Percentiles rank a stretch among this genome's conserved stretches.
Conservation (phyloP, 2,113 vertebrate species). For the Podilymbus podiceps region DNA sequence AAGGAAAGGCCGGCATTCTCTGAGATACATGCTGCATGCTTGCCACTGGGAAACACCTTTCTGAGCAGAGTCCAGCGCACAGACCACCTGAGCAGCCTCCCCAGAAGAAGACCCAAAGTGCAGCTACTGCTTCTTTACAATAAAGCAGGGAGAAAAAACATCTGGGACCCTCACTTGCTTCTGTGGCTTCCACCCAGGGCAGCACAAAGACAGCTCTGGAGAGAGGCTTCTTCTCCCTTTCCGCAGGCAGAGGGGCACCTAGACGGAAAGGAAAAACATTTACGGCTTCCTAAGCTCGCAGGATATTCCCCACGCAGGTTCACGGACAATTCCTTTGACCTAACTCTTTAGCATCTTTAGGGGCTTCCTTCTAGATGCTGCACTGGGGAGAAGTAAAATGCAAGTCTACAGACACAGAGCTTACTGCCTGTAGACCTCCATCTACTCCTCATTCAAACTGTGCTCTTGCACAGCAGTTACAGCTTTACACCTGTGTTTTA, state of each 20-base stretch:
- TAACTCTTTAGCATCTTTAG: not conserved
- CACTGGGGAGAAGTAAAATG: not conserved
- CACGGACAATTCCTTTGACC: not conserved
- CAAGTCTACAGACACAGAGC: not conserved
- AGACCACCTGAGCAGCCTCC: not conserved
- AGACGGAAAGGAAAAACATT: conserved; percentile 31
- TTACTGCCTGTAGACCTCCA: not conserved
- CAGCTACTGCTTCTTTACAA: not conserved
- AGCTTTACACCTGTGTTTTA: not conserved
- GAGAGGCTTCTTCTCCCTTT: conserved; percentile 43
- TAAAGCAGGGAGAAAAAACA: not conserved
- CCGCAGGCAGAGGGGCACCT: conserved; percentile 43
- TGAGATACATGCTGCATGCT: not conserved
- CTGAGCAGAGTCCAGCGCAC: not conserved
- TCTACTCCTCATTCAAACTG: not conserved
- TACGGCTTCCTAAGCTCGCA: conserved; percentile 16
- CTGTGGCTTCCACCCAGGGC: conserved; percentile 47
- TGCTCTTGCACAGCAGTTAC: not conserved
- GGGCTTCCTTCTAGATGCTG: not conserved
- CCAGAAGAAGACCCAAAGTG: not conserved
- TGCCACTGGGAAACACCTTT: not conserved
- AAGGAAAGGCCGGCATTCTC: not conserved
- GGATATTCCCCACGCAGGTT: not conserved
- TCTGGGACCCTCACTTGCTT: conserved; percentile 19
- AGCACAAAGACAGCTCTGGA: conserved; percentile 54